A percentile compares a stretch with the other conserved stretches of the same genome.
These are phyloP conservation scores for Rotaria macrura DNA, from an alignment of 2,888 invertebrate genomes.

Conservation along the genomic window DNA sequence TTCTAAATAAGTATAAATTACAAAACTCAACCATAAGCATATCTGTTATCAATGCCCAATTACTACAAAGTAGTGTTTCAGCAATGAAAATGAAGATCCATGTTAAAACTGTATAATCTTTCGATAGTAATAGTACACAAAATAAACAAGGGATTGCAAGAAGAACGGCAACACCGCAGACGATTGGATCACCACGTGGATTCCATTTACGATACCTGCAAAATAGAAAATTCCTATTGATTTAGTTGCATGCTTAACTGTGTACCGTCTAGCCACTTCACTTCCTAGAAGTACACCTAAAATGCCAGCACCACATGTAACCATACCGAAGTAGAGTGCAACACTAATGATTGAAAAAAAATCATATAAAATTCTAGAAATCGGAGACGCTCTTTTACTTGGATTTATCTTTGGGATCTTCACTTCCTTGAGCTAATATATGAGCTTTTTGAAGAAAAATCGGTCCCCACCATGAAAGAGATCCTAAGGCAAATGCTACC, in stretches of 20 bases:
- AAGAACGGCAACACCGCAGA: slow-evolving; percentile 79
- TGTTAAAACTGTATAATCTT: slow-evolving; percentile 61
- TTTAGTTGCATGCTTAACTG: not conserved
- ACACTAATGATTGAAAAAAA: slow-evolving; percentile 53
- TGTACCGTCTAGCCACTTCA: slow-evolving; percentile 38
- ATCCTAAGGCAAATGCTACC: slow-evolving; percentile 89
- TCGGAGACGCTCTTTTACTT: not conserved
- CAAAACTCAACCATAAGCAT: slow-evolving; percentile 66
- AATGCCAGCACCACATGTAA: slow-evolving; percentile 82
- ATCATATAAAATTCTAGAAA: not conserved
- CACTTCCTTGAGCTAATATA: slow-evolving; percentile 35
- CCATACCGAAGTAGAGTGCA: slow-evolving; percentile 73
- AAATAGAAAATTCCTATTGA: not conserved
- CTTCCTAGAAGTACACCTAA: slow-evolving; percentile 83
- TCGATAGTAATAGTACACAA: slow-evolving; percentile 63
- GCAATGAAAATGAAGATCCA: slow-evolving; percentile 47
- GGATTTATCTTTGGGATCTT: slow-evolving; percentile 36
- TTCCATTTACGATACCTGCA: slow-evolving; percentile 34
- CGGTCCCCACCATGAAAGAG: slow-evolving; percentile 93
- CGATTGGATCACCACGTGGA: slow-evolving; percentile 70
- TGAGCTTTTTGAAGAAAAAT: slow-evolving; percentile 60
- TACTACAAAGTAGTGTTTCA: slow-evolving; percentile 68
- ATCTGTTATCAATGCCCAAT: slow-evolving; percentile 96
- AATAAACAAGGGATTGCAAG: slow-evolving; percentile 76
- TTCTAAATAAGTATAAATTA: not conserved